Evolutionary conservation across 2,113 vertebrate genomes (phyloP).

Genomic region (Clarias magur): DNA sequence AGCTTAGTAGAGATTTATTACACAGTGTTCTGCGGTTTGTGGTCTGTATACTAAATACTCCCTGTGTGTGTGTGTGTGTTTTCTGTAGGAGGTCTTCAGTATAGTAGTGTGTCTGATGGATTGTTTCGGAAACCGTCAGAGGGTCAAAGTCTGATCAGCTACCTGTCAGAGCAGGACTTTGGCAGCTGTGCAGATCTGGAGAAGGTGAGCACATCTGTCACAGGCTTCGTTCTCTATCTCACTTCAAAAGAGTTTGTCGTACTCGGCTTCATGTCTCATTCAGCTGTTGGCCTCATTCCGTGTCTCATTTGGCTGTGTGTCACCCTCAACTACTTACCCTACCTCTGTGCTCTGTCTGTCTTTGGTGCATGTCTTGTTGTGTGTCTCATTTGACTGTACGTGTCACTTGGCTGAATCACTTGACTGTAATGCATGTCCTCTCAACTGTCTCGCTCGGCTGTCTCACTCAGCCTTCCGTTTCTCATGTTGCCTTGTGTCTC

Average conservation of each 20-base stretch:
- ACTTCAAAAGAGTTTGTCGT: background rate
- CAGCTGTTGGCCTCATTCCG: background rate
- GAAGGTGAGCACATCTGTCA: slow-evolving; percentile 75
- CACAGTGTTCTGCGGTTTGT: background rate
- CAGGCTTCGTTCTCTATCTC: background rate
- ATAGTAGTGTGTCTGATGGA: slow-evolving; percentile 77
- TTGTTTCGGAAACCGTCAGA: slow-evolving; percentile 94
- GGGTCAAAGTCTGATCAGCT: slow-evolving; percentile 98
- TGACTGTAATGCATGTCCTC: too few species aligned
- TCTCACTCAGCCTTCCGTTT: background rate
- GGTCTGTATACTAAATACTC: background rate
- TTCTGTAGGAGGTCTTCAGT: slow-evolving; percentile 78
- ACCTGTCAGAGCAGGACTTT: slow-evolving; percentile 98
- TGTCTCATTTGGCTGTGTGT: background rate
- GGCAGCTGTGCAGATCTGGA: slow-evolving; percentile 98
- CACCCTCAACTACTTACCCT: too few species aligned
- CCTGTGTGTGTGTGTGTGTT: background rate
- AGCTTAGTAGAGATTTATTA: background rate
- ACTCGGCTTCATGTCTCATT: background rate
- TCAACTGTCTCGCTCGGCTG: background rate
- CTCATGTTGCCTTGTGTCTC: background rate
- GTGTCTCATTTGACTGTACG: background rate
- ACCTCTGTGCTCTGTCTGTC: background rate
- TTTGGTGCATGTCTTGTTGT: background rate
- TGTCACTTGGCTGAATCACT: background rate